Base-by-base conservation (phyloP, 2,797 vertebrate genomes). In the Xenentodon cancila region DNA sequence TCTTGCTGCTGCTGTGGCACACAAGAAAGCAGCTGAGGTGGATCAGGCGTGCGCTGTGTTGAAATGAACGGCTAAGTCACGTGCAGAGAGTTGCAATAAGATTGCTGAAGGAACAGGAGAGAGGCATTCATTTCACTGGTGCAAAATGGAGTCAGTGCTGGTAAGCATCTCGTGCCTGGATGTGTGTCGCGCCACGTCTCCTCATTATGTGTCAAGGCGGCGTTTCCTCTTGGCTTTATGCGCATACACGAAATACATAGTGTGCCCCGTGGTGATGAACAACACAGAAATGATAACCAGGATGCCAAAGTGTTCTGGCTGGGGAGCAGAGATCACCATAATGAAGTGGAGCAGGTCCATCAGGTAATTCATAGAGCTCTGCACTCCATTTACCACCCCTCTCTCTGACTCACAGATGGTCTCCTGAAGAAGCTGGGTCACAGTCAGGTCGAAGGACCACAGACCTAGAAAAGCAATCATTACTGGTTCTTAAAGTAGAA, bases 311-410 rank as follows among this genome's bases (percentile, higher is more conserved):
- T 92, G 89, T 68, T 94, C 92, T 0, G 82, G 92, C 82, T 92
- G 86, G 1, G 90, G 89, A 52, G 89, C 91, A 1, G 93, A 88
- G 77, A 93, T 92, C 77, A 94, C 89, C 69, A 91, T 92, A 53
- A 92, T 81, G 71, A 94, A 95, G 87, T 91, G 93, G 55, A 92
- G 90, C 53, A 95, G 86, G 70, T 94, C 93, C 93, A 93, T 94
- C 75, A 95, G 87, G 75, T 94, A 93, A 71, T 95, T 94, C 92
- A 95, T 92, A 9, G 94, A 95, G 84, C 94, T 94, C 82, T 95
- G 93, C 53, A 95, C 88, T 1, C 92, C 86, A 0, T 94, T 95
- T 7, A 95, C 91, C 40, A 94, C 84, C 1, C 94, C 94, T 40
- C 85, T 53, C 75, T 95, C 92, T 0, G 88, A 94, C 88, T 95